A percentile compares a stretch with the other conserved stretches of the same genome.
These are phyloP conservation scores for Nannospalax galili DNA, from an alignment of 2,113 vertebrate genomes.

Conservation along the genomic window DNA sequence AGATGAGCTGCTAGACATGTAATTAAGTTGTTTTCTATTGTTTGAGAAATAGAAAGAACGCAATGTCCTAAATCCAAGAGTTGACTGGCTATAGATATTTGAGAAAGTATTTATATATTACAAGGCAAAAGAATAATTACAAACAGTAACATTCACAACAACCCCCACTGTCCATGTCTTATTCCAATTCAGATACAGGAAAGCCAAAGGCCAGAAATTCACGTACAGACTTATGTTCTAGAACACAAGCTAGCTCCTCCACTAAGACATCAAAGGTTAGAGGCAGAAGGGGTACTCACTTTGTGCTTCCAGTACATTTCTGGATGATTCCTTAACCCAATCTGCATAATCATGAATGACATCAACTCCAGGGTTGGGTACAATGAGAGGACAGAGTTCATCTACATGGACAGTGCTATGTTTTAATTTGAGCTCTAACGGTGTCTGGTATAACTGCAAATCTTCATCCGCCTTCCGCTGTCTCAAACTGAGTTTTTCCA, in stretches of 20 bases:
- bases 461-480: constrained; percentile 80
- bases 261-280: neutral
- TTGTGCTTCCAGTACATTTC: constrained; percentile 77
- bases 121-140: neutral
- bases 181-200: neutral
- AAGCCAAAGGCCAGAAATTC: neutral
- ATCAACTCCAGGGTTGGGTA: constrained; percentile 88
- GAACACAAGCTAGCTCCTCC: neutral
- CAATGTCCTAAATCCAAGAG: neutral
- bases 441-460: constrained; percentile 87
- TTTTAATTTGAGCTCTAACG: constrained; percentile 94
- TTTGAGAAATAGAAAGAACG: constrained; percentile 29
- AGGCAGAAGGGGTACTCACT: constrained; percentile 81
- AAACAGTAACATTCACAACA: neutral
- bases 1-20: neutral
- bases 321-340: constrained; percentile 87
- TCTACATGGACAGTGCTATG: constrained; percentile 90
- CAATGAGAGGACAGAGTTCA: constrained; percentile 89
- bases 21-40: neutral
- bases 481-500: constrained; percentile 91
- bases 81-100: neutral
- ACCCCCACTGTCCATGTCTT: neutral
- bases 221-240: neutral
- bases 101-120: neutral
- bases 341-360: constrained; percentile 93